phyloP scores from a whole-genome alignment of 2,888 invertebrate species.

The Agonopterix alstromeriana region DNA sequence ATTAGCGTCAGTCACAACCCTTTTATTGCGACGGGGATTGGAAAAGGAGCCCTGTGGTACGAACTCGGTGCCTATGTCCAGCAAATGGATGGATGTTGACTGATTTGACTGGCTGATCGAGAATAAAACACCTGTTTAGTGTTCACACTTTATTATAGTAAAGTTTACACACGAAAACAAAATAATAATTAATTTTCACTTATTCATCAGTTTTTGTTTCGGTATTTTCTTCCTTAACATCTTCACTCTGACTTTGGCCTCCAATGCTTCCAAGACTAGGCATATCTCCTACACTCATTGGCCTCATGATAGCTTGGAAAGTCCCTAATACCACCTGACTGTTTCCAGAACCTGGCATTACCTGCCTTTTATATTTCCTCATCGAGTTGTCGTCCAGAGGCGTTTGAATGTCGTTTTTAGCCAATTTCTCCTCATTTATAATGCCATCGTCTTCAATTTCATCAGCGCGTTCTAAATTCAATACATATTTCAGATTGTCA shows the following conservation, averaged over 20 bases:
- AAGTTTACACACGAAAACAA: too few species aligned
- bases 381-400: not conserved
- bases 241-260: conserved; percentile 1
- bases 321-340: conserved; percentile 34
- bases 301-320: conserved; percentile 39
- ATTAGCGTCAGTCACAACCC: too few species aligned
- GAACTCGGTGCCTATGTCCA: too few species aligned
- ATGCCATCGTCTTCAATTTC: conserved; percentile 1
- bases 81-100: too few species aligned
- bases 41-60: too few species aligned
- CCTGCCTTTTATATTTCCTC: conserved; percentile 4
- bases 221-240: not conserved
- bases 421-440: not conserved
- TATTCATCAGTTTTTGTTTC: not conserved
- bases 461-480: conserved; percentile 17
- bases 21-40: too few species aligned
- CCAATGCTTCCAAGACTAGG: conserved; percentile 4
- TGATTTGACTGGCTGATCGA: too few species aligned
- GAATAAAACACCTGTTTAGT: too few species aligned
- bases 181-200: too few species aligned
- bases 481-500: conserved; percentile 24
- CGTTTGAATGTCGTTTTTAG: not conserved
- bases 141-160: too few species aligned
- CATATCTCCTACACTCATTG: conserved; percentile 22
- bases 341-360: conserved; percentile 1